These are phyloP conservation scores for Gambelia wislizenii DNA, from an alignment of 2,797 vertebrate genomes.

Conservation along the genomic window DNA sequence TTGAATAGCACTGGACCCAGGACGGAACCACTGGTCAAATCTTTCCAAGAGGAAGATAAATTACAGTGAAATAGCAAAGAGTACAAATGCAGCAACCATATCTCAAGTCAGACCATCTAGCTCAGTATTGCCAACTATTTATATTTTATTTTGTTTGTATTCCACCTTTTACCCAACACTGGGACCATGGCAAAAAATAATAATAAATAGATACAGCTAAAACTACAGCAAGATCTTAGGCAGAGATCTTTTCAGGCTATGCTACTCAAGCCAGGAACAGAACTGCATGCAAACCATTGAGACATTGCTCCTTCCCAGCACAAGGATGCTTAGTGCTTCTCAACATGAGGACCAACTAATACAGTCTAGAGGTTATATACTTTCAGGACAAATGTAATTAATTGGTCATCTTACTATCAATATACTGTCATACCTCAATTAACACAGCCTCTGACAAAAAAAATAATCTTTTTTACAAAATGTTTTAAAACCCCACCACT, in stretches of 20 bases:
- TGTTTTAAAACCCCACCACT: too few relatives aligned
- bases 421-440: background rate
- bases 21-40: too few relatives aligned
- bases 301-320: background rate
- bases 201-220: too few relatives aligned
- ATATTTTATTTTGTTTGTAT: too few relatives aligned
- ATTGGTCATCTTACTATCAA: background rate
- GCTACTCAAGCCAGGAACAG: background rate
- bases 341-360: background rate
- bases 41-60: too few relatives aligned
- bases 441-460: too few relatives aligned
- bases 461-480: too few relatives aligned
- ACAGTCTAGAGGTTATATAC: background rate
- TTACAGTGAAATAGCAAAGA: background rate
- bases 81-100: background rate
- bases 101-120: background rate
- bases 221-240: too few relatives aligned
- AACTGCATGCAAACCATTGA: background rate
- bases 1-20: too few relatives aligned
- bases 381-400: constrained; percentile 1
- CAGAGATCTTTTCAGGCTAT: background rate
- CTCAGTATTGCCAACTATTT: background rate
- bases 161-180: too few relatives aligned
- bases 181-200: too few relatives aligned
- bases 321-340: constrained; percentile 21